Evolutionary conservation across 2,888 invertebrate species (phyloP).

Genomic region (Stenurella melanura): DNA sequence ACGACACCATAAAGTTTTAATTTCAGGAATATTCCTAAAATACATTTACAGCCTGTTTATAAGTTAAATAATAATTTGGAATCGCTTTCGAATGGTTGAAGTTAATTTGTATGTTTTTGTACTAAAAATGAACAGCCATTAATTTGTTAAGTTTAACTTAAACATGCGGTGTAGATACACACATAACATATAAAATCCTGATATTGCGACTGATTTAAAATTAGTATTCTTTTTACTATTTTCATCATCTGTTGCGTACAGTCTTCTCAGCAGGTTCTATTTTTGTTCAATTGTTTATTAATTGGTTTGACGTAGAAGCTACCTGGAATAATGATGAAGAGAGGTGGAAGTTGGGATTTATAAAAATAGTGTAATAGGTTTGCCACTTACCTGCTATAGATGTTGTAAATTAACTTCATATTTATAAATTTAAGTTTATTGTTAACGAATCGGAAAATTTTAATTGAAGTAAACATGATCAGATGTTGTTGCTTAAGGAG

Average conservation of each 20-base stretch:
- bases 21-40: slow-evolving; percentile 49
- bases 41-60: slow-evolving; percentile 52
- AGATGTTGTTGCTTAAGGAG: too few relatives aligned
- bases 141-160: slow-evolving; percentile 28
- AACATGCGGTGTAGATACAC: slow-evolving; percentile 24
- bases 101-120: slow-evolving; percentile 40
- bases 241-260: background rate
- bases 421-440: background rate
- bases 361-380: background rate
- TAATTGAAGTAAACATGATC: too few relatives aligned
- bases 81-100: slow-evolving; percentile 27
- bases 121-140: slow-evolving; percentile 38
- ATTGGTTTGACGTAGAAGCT: background rate
- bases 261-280: background rate
- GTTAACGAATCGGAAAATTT: too few relatives aligned
- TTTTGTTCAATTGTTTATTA: slow-evolving; percentile 7
- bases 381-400: background rate
- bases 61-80: slow-evolving; percentile 46
- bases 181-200: slow-evolving; percentile 1
- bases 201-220: slow-evolving; percentile 1
- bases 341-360: background rate
- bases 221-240: slow-evolving; percentile 20
- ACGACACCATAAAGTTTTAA: slow-evolving; percentile 50
- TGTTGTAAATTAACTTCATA: background rate
- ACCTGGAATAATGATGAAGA: background rate